Evolutionary conservation across 1,140 invertebrate species (phyloP), one percentile per base, ranked within the genome.

Genomic region (Littorina saxatilis): DNA sequence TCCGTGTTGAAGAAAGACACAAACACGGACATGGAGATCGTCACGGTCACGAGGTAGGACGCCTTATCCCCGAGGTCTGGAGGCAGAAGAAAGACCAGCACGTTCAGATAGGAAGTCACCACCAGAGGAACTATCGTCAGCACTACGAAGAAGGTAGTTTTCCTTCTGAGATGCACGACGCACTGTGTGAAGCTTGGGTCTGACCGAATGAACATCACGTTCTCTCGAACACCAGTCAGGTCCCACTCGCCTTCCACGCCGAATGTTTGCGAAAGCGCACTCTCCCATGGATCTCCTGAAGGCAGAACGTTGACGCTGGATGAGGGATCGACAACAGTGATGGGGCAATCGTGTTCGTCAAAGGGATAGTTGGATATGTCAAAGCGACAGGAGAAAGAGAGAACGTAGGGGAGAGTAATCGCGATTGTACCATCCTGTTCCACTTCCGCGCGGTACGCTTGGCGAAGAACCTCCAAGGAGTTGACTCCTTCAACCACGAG

Each of bases 141-240:
- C 89, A 93, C 93, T 80, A 93, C 86, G 87, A 93, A 94, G 94
- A 99, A 99, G 84, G 99, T 95, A 79, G 98, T 99, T 91, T 98
- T 95, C 91, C 98, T 95, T 91, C 98, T 95, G 93, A 99, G 99
- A 5, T 92, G 93, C 23, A 94, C 89, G 83, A 93, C 93, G 2
- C 93, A 93, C 85, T 68, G 5, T 39, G 13, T 2, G 29, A 35
- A 4, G 63, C 7, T 37, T 37, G 7, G 3, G 9, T 32, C 5
- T 9, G 37, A 3, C 5, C 15, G 32, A 9, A 15, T 5, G 15
- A 35, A 4, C 61, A 9, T 68, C 5, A 37, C 15, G 13, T 7
- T 35, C 63, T 68, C 29, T 23, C 11, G 20, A 39, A 40, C 20
- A 4, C 9, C n/a, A 11, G 43, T 9, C 20, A 73, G 40, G 1